Base-by-base conservation (phyloP, 2,113 vertebrate genomes). In the Scatophagus argus region DNA sequence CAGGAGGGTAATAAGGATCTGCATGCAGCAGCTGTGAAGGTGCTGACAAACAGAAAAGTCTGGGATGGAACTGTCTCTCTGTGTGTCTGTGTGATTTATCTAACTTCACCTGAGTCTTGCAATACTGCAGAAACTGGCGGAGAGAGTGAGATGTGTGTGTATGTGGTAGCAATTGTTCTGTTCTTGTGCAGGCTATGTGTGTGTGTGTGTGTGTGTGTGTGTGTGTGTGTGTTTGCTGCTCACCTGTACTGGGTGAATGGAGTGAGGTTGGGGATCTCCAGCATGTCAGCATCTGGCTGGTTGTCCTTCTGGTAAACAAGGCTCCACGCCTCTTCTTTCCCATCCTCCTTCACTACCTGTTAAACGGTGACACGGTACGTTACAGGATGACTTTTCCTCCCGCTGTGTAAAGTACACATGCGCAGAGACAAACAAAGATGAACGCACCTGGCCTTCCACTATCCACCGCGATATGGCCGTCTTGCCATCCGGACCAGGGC, bases 181-280 rank as follows among this genome's bases (percentile, higher is more conserved):
- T 56, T 31, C 31, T 16, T 43, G 36, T 23, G 10, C 3, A 10
- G 52, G 31, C 41, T 52, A 36, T 32, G 79, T 38, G 36, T 63
- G 55, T 54, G 51, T 49, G 27, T n/a, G n/a, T n/a, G n/a, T 32
- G 80, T 61, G 83, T 47, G n/a, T 62, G 71, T 27, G 11, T 41
- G 52, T 34, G 56, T 52, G 41, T 32, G 79, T 38, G 36, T 63
- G 55, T 54, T 55, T 49, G 27, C 93, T 94, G 91, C 94, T 95
- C 88, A 99, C 98, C 98, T 97, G 95, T 99, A 99, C 84, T 96
- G 94, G 41, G 97, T 99, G 83, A 98, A 99, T 0, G 98, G 98
- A 0, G 88, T 96, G 83, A 99, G 96, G 92, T 97, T 92, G 0
- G 97, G 97, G 52, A 99, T 95, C 79, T 98, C 96, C 92, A 99